Evolutionary conservation across 2,113 vertebrate species (phyloP).

Genomic region (Chloropsis hardwickii): DNA sequence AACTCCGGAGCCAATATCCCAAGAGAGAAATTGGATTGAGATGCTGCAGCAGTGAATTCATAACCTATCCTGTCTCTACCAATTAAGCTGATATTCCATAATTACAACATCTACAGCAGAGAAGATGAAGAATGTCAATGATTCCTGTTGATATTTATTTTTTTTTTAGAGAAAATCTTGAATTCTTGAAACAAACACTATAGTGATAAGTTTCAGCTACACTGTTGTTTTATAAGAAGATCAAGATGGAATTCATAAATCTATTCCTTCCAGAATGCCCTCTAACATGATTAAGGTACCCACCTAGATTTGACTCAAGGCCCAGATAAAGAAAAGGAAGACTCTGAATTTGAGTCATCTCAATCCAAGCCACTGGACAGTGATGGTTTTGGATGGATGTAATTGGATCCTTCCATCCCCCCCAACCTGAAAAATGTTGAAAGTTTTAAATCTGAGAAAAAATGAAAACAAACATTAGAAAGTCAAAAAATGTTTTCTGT

Average conservation of each 20-base stretch:
- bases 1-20: background rate
- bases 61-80: background rate
- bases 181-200: background rate
- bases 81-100: background rate
- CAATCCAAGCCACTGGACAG: slow-evolving; percentile 43
- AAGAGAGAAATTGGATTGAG: background rate
- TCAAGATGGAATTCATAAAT: background rate
- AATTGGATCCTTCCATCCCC: slow-evolving; percentile 9
- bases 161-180: background rate
- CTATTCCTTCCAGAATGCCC: background rate
- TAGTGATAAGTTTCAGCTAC: background rate
- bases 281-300: background rate
- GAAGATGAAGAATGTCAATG: background rate
- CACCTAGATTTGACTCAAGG: slow-evolving; percentile 31
- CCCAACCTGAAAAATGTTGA: slow-evolving; percentile 12
- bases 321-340: slow-evolving; percentile 7
- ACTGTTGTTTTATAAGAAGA: background rate
- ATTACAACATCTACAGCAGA: background rate
- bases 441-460: slow-evolving; percentile 44
- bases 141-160: background rate
- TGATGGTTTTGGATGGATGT: background rate
- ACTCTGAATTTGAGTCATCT: slow-evolving; percentile 13
- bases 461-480: slow-evolving; percentile 62
- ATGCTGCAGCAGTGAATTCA: background rate
- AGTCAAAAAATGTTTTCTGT: slow-evolving; percentile 44